Evolutionary conservation across 2,113 vertebrate genomes (phyloP).

Genomic region (Gambusia holbrooki): DNA sequence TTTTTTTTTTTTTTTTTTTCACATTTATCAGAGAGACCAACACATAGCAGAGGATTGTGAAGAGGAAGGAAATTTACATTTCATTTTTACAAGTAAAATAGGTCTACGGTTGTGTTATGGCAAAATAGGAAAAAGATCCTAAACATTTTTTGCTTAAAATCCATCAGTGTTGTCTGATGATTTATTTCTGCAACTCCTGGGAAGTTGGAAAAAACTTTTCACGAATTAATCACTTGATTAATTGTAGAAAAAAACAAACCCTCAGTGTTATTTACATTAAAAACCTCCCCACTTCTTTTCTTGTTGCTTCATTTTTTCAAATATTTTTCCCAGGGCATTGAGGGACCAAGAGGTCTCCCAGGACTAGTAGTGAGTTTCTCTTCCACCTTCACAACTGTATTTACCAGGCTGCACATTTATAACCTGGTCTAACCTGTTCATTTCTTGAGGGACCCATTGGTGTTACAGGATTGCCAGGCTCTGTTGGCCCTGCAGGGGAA

Average conservation of each 20-base stretch:
- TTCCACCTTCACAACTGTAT: background rate
- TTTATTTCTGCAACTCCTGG: too few species aligned
- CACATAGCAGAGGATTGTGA: background rate
- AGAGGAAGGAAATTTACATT: background rate
- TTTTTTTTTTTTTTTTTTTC: background rate
- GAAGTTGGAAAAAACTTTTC: too few species aligned
- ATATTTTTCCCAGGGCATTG: conserved; percentile 62
- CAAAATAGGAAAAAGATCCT: too few species aligned
- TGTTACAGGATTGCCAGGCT: conserved; percentile 79
- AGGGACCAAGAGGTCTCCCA: conserved; percentile 73
- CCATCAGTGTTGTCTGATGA: too few species aligned
- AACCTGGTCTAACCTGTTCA: conserved; percentile 17
- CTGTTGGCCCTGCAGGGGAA: conserved; percentile 82
- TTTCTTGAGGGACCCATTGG: conserved; percentile 82
- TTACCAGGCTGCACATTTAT: background rate
- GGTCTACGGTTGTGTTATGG: background rate
- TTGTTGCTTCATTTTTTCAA: conserved; percentile 6
- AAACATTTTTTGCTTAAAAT: too few species aligned
- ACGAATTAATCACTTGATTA: background rate
- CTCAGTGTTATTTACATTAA: background rate
- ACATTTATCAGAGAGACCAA: background rate
- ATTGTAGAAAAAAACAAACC: background rate
- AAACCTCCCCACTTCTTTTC: background rate
- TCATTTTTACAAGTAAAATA: background rate
- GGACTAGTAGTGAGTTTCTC: conserved; percentile 72